These are phyloP conservation scores for Porites evermanni DNA, from an alignment of 92 coral and sea anemone species.

Conservation along the genomic window DNA sequence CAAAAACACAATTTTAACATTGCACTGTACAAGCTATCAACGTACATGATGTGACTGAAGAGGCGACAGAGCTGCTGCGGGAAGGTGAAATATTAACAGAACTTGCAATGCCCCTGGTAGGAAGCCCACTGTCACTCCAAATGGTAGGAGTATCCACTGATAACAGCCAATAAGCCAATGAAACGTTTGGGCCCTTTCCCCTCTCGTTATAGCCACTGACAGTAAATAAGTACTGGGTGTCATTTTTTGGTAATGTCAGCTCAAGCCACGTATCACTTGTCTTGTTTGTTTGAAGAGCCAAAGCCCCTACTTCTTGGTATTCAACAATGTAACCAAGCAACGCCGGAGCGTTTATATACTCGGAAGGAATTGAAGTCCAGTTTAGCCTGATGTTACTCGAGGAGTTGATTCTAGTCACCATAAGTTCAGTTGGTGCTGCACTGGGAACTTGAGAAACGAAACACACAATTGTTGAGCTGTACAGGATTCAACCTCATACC, in stretches of 20 bases:
- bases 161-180: not conserved
- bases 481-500: too few relatives aligned
- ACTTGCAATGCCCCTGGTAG: not conserved
- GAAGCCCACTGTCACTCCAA: not conserved
- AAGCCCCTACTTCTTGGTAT: not conserved
- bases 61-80: not conserved
- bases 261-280: not conserved
- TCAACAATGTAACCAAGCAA: not conserved
- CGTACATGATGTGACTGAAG: not conserved
- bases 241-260: not conserved
- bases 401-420: not conserved
- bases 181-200: not conserved
- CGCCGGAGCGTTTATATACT: not conserved
- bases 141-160: not conserved
- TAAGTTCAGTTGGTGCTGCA: not conserved
- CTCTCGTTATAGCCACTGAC: constrained; percentile 8
- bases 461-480: too few relatives aligned
- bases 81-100: not conserved
- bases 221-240: not conserved
- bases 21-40: not conserved
- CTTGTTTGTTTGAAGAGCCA: constrained; percentile 2
- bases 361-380: not conserved
- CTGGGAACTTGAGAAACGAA: not conserved
- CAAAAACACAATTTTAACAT: not conserved
- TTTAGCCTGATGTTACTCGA: not conserved